These are phyloP conservation scores for Hirudo medicinalis DNA, from an alignment of 1,140 invertebrate species.

Conservation along the genomic window DNA sequence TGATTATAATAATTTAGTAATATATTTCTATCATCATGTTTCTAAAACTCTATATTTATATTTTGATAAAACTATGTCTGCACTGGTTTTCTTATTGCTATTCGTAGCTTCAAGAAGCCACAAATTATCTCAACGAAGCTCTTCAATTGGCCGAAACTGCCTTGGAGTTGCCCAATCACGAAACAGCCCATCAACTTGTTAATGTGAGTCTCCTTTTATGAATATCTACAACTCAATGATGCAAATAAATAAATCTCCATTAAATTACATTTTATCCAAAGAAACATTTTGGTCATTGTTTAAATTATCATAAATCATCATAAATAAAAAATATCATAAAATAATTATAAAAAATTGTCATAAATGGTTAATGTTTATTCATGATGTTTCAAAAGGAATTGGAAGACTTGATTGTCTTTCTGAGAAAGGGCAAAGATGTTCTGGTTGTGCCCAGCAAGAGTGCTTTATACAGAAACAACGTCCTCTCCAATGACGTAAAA, in stretches of 20 bases:
- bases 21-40: background rate
- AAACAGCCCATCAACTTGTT: background rate
- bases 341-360: background rate
- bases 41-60: background rate
- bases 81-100: background rate
- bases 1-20: background rate
- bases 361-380: background rate
- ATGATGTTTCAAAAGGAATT: background rate
- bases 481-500: background rate
- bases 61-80: background rate
- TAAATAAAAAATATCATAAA: no score
- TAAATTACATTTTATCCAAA: no score
- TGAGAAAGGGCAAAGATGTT: conserved; percentile 6
- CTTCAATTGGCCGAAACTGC: conserved; percentile 1
- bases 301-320: no score
- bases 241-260: background rate
- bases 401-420: background rate
- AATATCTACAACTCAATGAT: background rate
- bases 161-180: background rate
- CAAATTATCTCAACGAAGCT: conserved; percentile 2
- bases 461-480: background rate
- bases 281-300: no score
- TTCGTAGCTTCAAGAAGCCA: background rate
- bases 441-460: background rate
- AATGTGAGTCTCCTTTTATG: background rate